A percentile compares a stretch with the other conserved stretches of the same genome.
These are phyloP conservation scores for Rhincodon typus DNA, from an alignment of 2,797 vertebrate genomes.

Conservation along the genomic window DNA sequence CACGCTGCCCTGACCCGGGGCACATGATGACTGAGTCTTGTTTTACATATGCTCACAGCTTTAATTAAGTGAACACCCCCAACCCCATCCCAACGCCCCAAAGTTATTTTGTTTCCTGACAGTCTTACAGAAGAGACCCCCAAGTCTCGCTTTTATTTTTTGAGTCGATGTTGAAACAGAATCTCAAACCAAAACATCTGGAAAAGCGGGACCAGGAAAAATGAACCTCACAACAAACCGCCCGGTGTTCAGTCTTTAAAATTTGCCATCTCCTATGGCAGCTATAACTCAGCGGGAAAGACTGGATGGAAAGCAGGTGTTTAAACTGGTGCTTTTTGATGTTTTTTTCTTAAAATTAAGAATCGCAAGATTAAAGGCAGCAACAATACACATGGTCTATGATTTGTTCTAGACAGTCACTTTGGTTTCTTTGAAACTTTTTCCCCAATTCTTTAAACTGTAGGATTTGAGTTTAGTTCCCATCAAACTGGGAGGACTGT, in stretches of 20 bases:
- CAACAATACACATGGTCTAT: not conserved
- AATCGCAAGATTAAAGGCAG: not conserved
- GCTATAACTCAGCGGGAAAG: not conserved
- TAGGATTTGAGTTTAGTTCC: too few species aligned
- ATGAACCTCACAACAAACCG: not conserved
- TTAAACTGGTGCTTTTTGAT: not conserved
- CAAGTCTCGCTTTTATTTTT: not conserved
- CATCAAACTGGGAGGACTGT: not conserved
- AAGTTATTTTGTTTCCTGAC: not conserved
- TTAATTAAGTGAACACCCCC: too few species aligned
- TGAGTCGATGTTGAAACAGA: not conserved
- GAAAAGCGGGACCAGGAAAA: not conserved
- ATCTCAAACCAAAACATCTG: not conserved
- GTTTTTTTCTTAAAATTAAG: too few species aligned
- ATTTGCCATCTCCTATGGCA: not conserved
- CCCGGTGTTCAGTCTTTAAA: not conserved
- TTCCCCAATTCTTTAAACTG: not conserved
- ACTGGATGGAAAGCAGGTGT: not conserved
- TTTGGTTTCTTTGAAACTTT: not conserved
- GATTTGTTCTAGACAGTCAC: too few species aligned
- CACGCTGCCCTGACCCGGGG: not conserved
- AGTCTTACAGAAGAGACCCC: not conserved
- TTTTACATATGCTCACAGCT: too few species aligned
- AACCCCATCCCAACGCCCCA: too few species aligned
- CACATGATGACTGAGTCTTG: too few species aligned